A percentile compares a stretch with the other conserved stretches of the same genome.
phyloP scores from a whole-genome alignment of 2,113 vertebrate species.

The Petroica traversi region DNA sequence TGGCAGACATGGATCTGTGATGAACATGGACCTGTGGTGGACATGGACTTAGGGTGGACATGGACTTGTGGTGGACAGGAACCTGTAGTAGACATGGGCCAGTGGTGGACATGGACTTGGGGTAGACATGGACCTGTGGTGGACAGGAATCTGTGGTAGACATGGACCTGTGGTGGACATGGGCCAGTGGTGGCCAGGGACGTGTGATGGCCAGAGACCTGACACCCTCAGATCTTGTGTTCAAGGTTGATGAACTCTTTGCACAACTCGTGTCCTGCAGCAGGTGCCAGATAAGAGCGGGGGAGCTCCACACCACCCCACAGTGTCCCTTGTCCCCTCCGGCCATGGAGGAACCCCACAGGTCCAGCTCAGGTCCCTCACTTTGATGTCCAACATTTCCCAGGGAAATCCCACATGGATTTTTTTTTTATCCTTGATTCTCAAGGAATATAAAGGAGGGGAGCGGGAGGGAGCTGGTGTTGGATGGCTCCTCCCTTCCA shows the following conservation, averaged over 20 bases:
- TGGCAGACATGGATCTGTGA: fast-evolving
- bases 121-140: fast-evolving
- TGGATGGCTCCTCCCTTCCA: neutral
- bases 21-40: neutral
- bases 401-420: neutral
- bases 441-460: neutral
- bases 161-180: fast-evolving
- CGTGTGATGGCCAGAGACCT: neutral
- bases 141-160: fast-evolving
- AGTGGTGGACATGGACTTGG: fast-evolving
- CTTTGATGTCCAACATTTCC: fast-evolving
- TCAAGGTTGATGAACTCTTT: neutral
- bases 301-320: neutral
- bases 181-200: neutral
- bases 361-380: neutral
- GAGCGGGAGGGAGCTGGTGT: neutral
- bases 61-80: neutral
- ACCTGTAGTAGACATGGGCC: fast-evolving
- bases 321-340: neutral
- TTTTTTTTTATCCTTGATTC: neutral
- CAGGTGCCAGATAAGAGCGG: neutral
- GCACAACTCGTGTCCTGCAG: neutral
- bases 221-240: neutral
- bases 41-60: fast-evolving
- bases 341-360: neutral